Base-by-base conservation (phyloP, 1,140 invertebrate genomes). In the Dendroctonus valens region DNA sequence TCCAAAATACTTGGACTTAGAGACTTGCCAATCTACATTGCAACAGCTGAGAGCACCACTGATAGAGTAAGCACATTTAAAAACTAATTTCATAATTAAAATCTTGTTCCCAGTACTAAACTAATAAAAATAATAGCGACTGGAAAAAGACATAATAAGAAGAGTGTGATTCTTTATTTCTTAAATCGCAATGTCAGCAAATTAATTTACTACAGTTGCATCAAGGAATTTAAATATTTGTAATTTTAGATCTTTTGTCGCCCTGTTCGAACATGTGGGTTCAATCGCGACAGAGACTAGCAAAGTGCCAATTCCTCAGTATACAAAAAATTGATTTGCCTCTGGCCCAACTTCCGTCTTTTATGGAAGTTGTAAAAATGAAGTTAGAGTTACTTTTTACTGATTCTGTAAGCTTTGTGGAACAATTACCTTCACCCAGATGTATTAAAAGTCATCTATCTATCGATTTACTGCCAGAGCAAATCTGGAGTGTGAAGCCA, bases 361-460 rank as follows among this genome's bases (percentile, higher is more conserved):
- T 6, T 42, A 44, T 58, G 15, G 40, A 65, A 26, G 40, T 41
- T 26, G 26, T 15, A 5, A 41, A 42, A 59, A 8, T 26, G 11
- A 46, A 57, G 38, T 26, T 65, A 0, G 7, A 15, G 0, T 14
- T 14, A 11, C 9, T 69, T 2, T 67, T 72, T 60, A 65, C 86
- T 0, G 85, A 89, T 42, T 86, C 89, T 0, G 83, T 92, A 5
- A 87, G 90, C 58, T 81, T 85, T 69, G 86, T 91, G 7, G 84
- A 85, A 63, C 85, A 85, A 11, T 79, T 86, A 71, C 79, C 85
- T 39, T 83, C 86, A 8, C 90, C 90, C 0, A 81, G 92, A 61
- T 91, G 86, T 68, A 85, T 93, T 38, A 91, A 92, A 71, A 88
- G 88, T n/a, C 93, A 96, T 77, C 79, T 95, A 15, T 88, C 91